Base-by-base conservation (phyloP, 2,888 invertebrate genomes). In the Globia sparganii region DNA sequence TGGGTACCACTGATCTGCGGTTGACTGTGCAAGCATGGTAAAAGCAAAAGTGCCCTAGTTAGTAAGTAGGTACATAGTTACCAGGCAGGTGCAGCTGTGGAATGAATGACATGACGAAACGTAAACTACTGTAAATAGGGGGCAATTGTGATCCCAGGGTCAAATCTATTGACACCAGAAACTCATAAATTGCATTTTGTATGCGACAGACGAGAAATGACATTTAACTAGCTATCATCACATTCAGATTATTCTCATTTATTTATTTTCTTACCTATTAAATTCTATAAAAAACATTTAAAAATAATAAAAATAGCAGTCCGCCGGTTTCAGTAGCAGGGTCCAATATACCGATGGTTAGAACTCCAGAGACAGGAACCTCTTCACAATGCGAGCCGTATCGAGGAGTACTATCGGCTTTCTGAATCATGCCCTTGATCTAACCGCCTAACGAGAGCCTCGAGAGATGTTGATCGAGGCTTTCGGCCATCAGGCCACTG, bases 91-190 rank as follows among this genome's bases (percentile, higher is more conserved):
- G 34, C 9, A 34, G 11, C n/a, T 28, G 31, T 34, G 21, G 61
- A 13, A 72, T 15, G 61, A 13, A 72, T 15, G 3, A n/a, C 21
- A 11, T 18, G 31, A 3, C 8, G 5, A 21, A 31, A n/a, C 37
- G n/a, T 13, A 4, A 53, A 15, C 25, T 31, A 18, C 18, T 72
- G 21, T 58, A 34, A 25, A 25, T 31, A 37, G 5, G 13, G 43
- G 66, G n/a, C n/a, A 72, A 15, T 37, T 58, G 28, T 64, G 21
- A 69, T 34, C 75, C 25, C 31, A 1, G 37, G 81, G 75, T 81
- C 80, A 75, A 56, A 74, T 56, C n/a, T 0, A 68, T 80, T 81
- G 65, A 61, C 81, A 21, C 34, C 1, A 64, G n/a, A 69, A 31
- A 53, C 43, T 28, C 43, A 31, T 15, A 46, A 56, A 78, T 71